phyloP scores from a whole-genome alignment of 2,113 vertebrate genomes.

The Lagopus muta region DNA sequence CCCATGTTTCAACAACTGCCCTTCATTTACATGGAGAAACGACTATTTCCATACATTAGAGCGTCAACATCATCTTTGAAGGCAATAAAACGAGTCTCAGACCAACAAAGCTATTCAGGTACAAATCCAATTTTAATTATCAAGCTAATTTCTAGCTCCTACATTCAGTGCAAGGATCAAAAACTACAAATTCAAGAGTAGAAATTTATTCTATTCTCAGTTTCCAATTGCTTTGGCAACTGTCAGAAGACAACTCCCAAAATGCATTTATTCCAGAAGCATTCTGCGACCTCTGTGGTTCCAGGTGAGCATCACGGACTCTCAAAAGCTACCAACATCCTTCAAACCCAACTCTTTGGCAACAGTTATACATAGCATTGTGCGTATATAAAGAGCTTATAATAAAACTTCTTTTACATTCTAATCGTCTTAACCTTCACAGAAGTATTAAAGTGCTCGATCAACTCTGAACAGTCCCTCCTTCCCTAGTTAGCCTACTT shows the following conservation, averaged over 20 bases:
- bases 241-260: not conserved
- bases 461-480: constrained; percentile 23
- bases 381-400: constrained; percentile 66
- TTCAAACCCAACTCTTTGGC: constrained; percentile 62
- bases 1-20: not conserved
- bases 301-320: not conserved
- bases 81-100: constrained; percentile 35
- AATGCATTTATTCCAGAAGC: not conserved
- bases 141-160: constrained; percentile 53
- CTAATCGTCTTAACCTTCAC: constrained; percentile 71
- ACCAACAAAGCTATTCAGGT: constrained; percentile 12
- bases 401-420: constrained; percentile 73
- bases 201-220: not conserved
- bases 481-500: constrained; percentile 33
- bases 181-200: not conserved
- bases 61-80: not conserved
- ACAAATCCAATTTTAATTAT: constrained; percentile 59
- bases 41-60: not conserved
- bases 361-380: constrained; percentile 65
- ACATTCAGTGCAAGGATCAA: constrained; percentile 49
- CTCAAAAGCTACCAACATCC: not conserved
- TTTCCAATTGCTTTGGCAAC: constrained; percentile 34
- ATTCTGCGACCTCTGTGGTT: not conserved
- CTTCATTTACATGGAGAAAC: not conserved
- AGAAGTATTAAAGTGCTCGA: constrained; percentile 74